Percentiles rank a stretch among this genome's conserved stretches.
Evolutionary conservation across 2,888 invertebrate species (phyloP).

Genomic region (Lithophane socia): DNA sequence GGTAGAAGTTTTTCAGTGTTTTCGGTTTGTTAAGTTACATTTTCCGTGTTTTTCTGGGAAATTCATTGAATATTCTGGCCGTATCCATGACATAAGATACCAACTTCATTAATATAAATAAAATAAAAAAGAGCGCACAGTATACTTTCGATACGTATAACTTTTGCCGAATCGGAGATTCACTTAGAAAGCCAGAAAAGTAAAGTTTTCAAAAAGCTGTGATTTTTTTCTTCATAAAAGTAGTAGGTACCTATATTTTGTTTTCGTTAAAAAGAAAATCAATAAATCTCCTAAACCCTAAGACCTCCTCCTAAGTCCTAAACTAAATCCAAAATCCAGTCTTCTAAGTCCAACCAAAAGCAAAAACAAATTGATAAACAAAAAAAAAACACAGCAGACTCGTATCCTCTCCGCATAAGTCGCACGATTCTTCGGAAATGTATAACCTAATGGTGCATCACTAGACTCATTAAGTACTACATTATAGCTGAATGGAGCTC

Average conservation of each 20-base stretch:
- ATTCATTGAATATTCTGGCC: not conserved
- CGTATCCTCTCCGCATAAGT: conserved; percentile 28
- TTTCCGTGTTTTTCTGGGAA: not conserved
- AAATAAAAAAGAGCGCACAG: not conserved
- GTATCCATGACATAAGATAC: not conserved
- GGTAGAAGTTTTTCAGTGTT: conserved; percentile 4
- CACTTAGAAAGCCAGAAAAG: not conserved
- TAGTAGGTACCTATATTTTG: too few relatives aligned
- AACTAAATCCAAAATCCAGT: too few relatives aligned
- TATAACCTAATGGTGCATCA: conserved; percentile 56
- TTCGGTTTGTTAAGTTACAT: not conserved
- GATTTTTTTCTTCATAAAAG: too few relatives aligned
- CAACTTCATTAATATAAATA: too few relatives aligned
- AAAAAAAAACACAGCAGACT: conserved; percentile 6
- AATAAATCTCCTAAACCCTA: too few relatives aligned
- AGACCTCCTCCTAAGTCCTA: too few relatives aligned
- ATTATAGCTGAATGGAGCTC: conserved; percentile 56
- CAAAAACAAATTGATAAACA: not conserved
- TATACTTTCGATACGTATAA: not conserved
- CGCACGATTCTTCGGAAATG: conserved; percentile 43
- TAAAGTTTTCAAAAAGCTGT: too few relatives aligned
- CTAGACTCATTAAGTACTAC: conserved; percentile 56
- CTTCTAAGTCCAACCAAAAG: not conserved
- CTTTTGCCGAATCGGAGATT: too few relatives aligned
- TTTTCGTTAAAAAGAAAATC: too few relatives aligned